Evolutionary conservation across 2,797 vertebrate species (phyloP).

Genomic region (Thamnophis elegans): DNA sequence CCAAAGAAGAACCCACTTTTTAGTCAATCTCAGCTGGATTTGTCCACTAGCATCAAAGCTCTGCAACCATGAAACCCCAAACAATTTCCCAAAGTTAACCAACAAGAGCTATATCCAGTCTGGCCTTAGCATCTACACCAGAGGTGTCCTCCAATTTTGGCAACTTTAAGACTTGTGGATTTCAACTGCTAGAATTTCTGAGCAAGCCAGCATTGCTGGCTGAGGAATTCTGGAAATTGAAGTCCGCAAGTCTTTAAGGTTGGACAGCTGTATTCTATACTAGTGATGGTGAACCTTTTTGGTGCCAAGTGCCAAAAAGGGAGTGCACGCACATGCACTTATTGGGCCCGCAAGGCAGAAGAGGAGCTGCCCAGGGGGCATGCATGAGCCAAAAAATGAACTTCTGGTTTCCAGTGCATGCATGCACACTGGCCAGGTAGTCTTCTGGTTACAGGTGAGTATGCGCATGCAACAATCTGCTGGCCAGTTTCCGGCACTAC

Average conservation of each 20-base stretch:
- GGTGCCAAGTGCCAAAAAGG: no score
- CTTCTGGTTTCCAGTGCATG: no score
- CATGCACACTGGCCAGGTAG: no score
- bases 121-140: background rate
- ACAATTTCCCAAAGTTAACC: background rate
- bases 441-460: no score
- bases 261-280: background rate
- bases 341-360: no score
- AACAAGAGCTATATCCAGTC: background rate
- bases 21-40: background rate
- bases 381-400: no score
- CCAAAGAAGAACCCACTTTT: background rate
- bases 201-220: background rate
- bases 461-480: no score
- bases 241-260: background rate
- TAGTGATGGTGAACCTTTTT: background rate
- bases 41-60: background rate
- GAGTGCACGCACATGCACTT: no score
- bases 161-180: background rate
- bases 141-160: background rate
- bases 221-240: background rate
- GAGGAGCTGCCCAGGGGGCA: no score
- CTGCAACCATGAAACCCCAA: background rate
- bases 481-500: no score
- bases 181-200: background rate